Percentiles rank a stretch among this genome's conserved stretches.
Evolutionary conservation across 2,888 invertebrate genomes (phyloP).

Genomic region (Eilema sororculum): DNA sequence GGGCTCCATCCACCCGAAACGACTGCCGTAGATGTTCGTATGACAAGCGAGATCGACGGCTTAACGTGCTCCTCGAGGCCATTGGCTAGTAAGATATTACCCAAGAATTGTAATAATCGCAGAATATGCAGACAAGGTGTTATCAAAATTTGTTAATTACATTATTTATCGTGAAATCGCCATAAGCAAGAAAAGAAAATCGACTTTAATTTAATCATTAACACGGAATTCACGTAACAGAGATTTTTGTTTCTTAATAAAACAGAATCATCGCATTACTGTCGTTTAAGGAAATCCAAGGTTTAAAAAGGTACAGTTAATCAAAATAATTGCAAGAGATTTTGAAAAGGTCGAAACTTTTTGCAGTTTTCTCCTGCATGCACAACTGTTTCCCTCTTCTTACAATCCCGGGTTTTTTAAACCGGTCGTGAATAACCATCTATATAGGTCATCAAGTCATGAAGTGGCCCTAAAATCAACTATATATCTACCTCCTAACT

Average conservation of each 20-base stretch:
- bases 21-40: too few species aligned
- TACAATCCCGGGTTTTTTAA: too few species aligned
- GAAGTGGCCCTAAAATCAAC: too few species aligned
- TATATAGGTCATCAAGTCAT: too few species aligned
- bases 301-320: slow-evolving; percentile 15
- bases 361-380: too few species aligned
- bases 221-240: slow-evolving; percentile 36
- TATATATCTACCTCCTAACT: too few species aligned
- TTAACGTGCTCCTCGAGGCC: too few species aligned
- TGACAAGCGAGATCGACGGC: too few species aligned
- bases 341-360: background rate
- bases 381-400: too few species aligned
- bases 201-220: slow-evolving; percentile 38
- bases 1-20: too few species aligned
- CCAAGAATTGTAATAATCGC: background rate
- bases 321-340: background rate
- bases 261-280: background rate
- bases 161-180: slow-evolving; percentile 41
- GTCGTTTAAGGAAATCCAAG: slow-evolving; percentile 15
- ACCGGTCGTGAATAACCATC: too few species aligned
- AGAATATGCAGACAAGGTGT: background rate
- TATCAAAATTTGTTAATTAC: slow-evolving; percentile 32
- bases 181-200: slow-evolving; percentile 35
- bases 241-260: slow-evolving; percentile 16
- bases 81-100: background rate